Percentiles rank a stretch among this genome's conserved stretches.
Evolutionary conservation across 2,888 invertebrate species (phyloP).

Genomic region (Rhodophaea formosa): DNA sequence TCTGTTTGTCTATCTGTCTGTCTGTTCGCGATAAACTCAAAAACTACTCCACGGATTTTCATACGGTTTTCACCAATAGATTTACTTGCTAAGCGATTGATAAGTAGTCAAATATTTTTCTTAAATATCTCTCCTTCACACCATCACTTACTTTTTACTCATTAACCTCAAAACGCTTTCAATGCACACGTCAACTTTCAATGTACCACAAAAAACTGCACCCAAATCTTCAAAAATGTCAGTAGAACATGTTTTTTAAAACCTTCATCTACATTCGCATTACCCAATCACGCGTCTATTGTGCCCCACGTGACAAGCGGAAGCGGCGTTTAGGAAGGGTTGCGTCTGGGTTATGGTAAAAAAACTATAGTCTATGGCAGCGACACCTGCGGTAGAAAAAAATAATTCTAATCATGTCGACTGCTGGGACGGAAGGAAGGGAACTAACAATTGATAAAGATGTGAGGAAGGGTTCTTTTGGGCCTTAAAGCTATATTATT

Average conservation of each 20-base stretch:
- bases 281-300: constrained; percentile 49
- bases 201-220: neutral
- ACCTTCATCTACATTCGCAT: constrained; percentile 40
- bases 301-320: constrained; percentile 50
- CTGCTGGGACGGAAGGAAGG: constrained; percentile 42
- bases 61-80: no score
- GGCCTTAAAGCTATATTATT: neutral
- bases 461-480: constrained; percentile 8
- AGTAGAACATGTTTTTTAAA: constrained; percentile 18
- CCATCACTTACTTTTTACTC: no score
- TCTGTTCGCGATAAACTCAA: no score
- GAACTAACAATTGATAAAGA: constrained; percentile 34
- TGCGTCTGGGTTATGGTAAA: no score
- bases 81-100: neutral
- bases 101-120: no score
- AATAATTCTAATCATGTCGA: constrained; percentile 36
- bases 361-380: neutral
- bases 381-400: constrained; percentile 62
- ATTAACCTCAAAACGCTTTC: no score
- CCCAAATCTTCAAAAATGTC: constrained; percentile 3
- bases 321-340: constrained; percentile 59
- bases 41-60: no score
- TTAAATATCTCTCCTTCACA: neutral
- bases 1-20: no score
- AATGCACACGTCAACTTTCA: neutral